Evolutionary conservation across 2,888 invertebrate species (phyloP), one percentile per base, ranked within the genome.

Genomic region (Ochropacha duplaris): DNA sequence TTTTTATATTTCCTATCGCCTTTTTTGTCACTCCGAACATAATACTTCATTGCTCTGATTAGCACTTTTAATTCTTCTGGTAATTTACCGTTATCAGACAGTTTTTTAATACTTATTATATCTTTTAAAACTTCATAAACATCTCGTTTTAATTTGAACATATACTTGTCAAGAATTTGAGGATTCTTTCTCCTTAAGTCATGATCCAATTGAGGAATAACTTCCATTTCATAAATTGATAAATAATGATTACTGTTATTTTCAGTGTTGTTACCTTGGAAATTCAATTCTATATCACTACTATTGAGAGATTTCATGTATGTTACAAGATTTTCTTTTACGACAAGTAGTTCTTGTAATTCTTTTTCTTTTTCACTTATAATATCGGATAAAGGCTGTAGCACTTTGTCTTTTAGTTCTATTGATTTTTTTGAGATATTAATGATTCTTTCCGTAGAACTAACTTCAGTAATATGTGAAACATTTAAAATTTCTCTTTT

Each of bases 111-210:
- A 12, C 52, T 58, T 19, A 71, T 58, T 14, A 87, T 65, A 60
- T 87, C 85, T 67, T 54, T 76, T 24, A 87, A 68, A 1, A 87
- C 83, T 69, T 83, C 80, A 26, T 78, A 77, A 28, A 89, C 78
- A 59, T 89, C 86, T 26, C 54, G 65, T 77, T 83, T 85, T n/a
- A 89, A 61, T 69, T 86, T 87, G 6, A 64, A 63, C 8, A 80
- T 49, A n/a, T 79, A 73, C 55, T 77, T 79, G 3, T 81, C 70
- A 34, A 74, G 50, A 1, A 57, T 49, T 56, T 66, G 63, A 2
- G 59, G 54, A 50, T 72, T 71, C 2, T 54, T 61, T 63, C 64
- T 78, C 64, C 74, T 74, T 24, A 70, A 60, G 54, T 73, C 62
- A 34, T 57, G 22, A 24, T 59, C 62, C 9, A 66, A 57, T 44